phyloP scores from a whole-genome alignment of 2,888 invertebrate genomes.

The Trissoscelio sp. region DNA sequence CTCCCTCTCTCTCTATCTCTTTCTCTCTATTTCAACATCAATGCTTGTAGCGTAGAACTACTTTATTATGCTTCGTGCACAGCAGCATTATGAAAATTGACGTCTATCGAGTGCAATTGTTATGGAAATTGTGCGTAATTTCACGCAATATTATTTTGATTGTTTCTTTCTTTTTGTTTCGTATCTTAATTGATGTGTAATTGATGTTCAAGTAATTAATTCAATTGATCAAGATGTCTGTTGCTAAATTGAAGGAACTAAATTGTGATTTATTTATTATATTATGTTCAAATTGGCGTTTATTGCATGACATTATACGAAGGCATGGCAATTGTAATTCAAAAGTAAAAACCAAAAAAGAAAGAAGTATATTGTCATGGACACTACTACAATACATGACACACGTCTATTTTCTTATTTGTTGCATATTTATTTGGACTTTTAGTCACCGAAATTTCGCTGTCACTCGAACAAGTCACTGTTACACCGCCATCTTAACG shows the following conservation, averaged over 20 bases:
- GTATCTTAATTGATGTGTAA: background rate
- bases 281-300: slow-evolving; percentile 40
- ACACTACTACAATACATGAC: slow-evolving; percentile 69
- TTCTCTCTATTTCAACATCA: slow-evolving; percentile 77
- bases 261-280: too few species aligned
- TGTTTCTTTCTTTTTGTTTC: background rate
- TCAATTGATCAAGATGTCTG: background rate
- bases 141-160: background rate
- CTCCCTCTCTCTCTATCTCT: slow-evolving; percentile 21
- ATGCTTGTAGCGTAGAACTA: slow-evolving; percentile 64
- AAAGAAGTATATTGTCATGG: slow-evolving; percentile 14
- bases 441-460: slow-evolving; percentile 84
- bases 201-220: background rate
- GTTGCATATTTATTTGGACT: slow-evolving; percentile 83
- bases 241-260: background rate
- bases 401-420: slow-evolving; percentile 81
- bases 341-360: too few species aligned
- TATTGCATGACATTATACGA: slow-evolving; percentile 66
- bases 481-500: slow-evolving; percentile 83
- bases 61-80: slow-evolving; percentile 33
- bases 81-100: slow-evolving; percentile 65
- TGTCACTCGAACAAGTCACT: slow-evolving; percentile 83
- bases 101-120: slow-evolving; percentile 52
- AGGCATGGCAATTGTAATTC: slow-evolving; percentile 64
- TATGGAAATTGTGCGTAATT: slow-evolving; percentile 5